Percentiles rank a stretch among this genome's conserved stretches.
phyloP scores from a whole-genome alignment of 1,140 invertebrate genomes.

The Lithobius niger region DNA sequence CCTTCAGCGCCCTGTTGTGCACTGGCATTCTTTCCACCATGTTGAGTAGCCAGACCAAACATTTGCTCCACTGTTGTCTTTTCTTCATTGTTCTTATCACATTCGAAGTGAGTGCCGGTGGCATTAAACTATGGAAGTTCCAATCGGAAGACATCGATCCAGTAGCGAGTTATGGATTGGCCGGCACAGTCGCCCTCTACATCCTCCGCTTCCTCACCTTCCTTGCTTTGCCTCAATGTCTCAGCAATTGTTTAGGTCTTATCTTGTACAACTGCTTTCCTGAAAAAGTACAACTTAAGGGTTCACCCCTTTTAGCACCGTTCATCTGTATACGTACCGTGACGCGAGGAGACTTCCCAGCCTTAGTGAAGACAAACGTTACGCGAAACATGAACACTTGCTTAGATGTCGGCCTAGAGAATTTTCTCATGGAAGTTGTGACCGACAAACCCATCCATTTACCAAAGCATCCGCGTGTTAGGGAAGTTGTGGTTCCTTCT shows the following conservation, averaged over 20 bases:
- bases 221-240: constrained; percentile 60
- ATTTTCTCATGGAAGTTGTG: constrained; percentile 94
- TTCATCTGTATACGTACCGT: constrained; percentile 93
- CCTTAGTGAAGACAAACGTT: constrained; percentile 80
- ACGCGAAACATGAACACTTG: constrained; percentile 78
- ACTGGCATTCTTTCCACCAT: neutral
- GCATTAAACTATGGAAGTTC: constrained; percentile 47
- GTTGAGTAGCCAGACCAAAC: constrained; percentile 50
- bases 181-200: constrained; percentile 59
- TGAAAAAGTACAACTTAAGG: constrained; percentile 74
- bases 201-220: constrained; percentile 65
- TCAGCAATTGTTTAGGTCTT: constrained; percentile 84
- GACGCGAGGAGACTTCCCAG: constrained; percentile 86
- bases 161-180: constrained; percentile 59
- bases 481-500: constrained; percentile 75
- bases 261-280: constrained; percentile 90
- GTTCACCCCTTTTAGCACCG: constrained; percentile 76
- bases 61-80: constrained; percentile 61
- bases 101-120: constrained; percentile 66
- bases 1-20: neutral
- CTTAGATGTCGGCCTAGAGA: constrained; percentile 76
- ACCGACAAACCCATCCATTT: constrained; percentile 64
- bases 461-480: constrained; percentile 49
- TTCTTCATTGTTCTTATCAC: constrained; percentile 56
- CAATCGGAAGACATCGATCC: constrained; percentile 51